These are phyloP conservation scores for Phortica magna DNA, from an alignment of 2,888 invertebrate species.

Conservation along the genomic window DNA sequence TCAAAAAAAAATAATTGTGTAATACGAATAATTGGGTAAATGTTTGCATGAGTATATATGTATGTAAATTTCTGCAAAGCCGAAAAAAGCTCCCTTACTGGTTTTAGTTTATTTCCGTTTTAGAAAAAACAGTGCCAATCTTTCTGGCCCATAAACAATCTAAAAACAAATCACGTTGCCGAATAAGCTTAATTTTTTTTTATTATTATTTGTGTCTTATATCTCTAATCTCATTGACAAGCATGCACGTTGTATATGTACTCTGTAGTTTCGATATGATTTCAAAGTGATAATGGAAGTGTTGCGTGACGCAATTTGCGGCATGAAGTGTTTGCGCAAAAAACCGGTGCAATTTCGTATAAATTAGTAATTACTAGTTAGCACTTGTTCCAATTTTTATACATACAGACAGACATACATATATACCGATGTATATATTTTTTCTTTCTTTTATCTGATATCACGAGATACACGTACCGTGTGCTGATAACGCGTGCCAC, in stretches of 20 bases:
- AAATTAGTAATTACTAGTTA: conserved; percentile 46
- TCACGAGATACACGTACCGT: not conserved
- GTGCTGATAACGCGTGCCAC: conserved; percentile 13
- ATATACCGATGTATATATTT: not conserved
- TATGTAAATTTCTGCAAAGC: too few relatives aligned
- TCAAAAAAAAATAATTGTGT: too few relatives aligned
- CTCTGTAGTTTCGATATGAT: not conserved
- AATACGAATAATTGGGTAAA: too few relatives aligned
- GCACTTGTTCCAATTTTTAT: conserved; percentile 1
- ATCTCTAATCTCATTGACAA: not conserved
- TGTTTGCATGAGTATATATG: too few relatives aligned
- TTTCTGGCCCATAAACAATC: too few relatives aligned
- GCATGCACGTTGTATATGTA: not conserved
- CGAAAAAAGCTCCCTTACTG: too few relatives aligned
- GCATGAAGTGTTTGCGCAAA: not conserved
- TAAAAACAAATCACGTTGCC: too few relatives aligned
- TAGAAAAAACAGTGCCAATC: too few relatives aligned
- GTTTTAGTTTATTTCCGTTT: too few relatives aligned
- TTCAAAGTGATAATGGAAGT: not conserved
- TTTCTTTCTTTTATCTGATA: not conserved
- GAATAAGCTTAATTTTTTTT: too few relatives aligned
- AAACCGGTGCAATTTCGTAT: conserved; percentile 36
- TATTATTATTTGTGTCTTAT: not conserved
- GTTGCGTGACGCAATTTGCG: conserved; percentile 49
- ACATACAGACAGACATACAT: conserved; percentile 15